A percentile compares a stretch with the other conserved stretches of the same genome.
These are phyloP conservation scores for Chloroceryle aenea DNA, from an alignment of 2,113 vertebrate genomes.

Conservation along the genomic window DNA sequence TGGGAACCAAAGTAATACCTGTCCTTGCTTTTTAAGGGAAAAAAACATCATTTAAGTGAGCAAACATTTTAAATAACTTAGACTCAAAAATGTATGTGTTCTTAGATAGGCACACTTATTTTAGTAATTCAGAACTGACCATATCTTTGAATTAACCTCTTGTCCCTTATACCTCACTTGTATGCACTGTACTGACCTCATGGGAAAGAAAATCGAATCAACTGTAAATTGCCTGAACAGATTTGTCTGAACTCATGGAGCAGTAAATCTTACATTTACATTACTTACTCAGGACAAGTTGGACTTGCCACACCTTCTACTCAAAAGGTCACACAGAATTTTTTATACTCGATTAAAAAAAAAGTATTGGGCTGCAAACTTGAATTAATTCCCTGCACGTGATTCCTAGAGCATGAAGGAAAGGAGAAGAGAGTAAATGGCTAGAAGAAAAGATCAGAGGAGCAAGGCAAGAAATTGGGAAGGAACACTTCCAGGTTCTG, in stretches of 20 bases:
- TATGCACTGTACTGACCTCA: constrained; percentile 30
- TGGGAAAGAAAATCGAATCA: constrained; percentile 38
- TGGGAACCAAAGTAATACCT: constrained; percentile 48
- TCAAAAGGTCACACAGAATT: background rate
- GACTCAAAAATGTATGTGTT: constrained; percentile 4
- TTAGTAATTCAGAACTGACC: background rate
- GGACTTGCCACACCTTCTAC: constrained; percentile 15
- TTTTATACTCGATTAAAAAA: background rate
- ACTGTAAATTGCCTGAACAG: constrained; percentile 43
- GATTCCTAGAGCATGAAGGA: background rate
- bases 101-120: background rate
- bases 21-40: constrained; percentile 38
- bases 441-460: constrained; percentile 20
- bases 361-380: background rate
- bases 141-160: constrained; percentile 25
- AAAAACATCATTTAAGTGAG: constrained; percentile 11
- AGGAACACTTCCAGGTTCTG: constrained; percentile 3
- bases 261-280: constrained; percentile 52
- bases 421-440: background rate
- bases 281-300: constrained; percentile 36
- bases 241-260: constrained; percentile 32
- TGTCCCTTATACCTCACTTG: background rate
- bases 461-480: background rate
- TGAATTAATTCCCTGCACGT: background rate
- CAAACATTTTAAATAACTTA: constrained; percentile 15